Base-by-base conservation (phyloP, 2,797 vertebrate species). In the Cygnus olor region DNA sequence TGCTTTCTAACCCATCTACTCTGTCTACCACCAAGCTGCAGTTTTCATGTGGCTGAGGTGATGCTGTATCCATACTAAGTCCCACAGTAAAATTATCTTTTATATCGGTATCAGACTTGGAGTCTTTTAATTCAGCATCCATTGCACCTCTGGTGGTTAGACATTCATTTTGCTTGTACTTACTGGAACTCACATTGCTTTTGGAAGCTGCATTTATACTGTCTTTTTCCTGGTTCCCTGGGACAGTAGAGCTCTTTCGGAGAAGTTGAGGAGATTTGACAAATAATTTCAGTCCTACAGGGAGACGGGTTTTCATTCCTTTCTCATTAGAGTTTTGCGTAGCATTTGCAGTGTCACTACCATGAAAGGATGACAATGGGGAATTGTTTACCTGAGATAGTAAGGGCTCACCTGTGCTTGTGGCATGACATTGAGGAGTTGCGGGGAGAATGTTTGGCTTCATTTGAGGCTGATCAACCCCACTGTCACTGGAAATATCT, bases 171-270 rank as follows among this genome's bases (percentile, higher is more conserved):
- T 97, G 96, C 27, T 92, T 97, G 28, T 96, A 92, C 68, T 89
- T 97, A 88, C 89, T 97, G 21, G 91, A 96, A 73, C 96, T 95
- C 83, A 96, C 98, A 3, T 94, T 98, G 64, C 98, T 98, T 97
- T 98, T 99, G 68, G 98, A 99, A 80, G 98, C 98, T 69, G 98
- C 98, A 92, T 99, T 99, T 95, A 99, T 98, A 95, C 98, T 99
- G 95, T 99, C 99, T 95, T 99, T 99, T 91, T 99, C 99, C 66
- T 98, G 98, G 89, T 99, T 99, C 76, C 98, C 99, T 65, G 98
- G 98, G 36, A 99, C 97, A 3, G 98, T 97, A 28, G 97, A 98
- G 85, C 95, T 98, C 94, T 98, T 98, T 97, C 97, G 98, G 96
- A 98, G 98, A 68, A 98, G 96, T 0, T 98, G 98, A 21, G 99